Base-by-base conservation (phyloP, 2,888 invertebrate species). In the Chloromyia formosa region DNA sequence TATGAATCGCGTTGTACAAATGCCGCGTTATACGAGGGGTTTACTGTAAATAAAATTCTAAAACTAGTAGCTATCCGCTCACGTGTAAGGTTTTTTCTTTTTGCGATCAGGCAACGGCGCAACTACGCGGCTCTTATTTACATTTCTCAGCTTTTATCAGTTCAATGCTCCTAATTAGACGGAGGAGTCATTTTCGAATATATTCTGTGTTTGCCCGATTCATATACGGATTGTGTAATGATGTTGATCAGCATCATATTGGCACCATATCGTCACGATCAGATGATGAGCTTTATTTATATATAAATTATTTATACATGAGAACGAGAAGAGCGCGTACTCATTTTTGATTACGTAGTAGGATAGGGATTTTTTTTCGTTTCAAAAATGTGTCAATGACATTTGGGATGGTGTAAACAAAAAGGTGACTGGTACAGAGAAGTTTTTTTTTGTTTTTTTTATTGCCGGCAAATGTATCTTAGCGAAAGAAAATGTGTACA, bases 121-220 rank as follows among this genome's bases (percentile, higher is more conserved):
- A 54, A 54, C 54, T n/a, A 42, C 42, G 42, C 42, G 42, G 12
- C 42, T 42, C 12, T 42, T 69, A 69, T 69, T 69, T 69, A 69
- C 69, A 69, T 69, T 69, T 69, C 35, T 54, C 27, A 12, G 69
- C 35, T 69, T 69, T 69, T 69, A 69, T 69, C 69, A 69, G 69
- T 69, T 69, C 69, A 69, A 69, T 69, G 69, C 69, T 53, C 69
- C 54, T 69, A 69, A 69, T 69, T 69, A 69, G 69, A 54, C 56
- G 35, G 69, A 69, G 54, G 16, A 54, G 35, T 7, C 22, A 23
- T 69, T 69, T 53, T 69, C 42, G 42, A 64, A n/a, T n/a, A 64
- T 7, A 18, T n/a, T 64, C 10, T 12, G 23, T n/a, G 45, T n/a
- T 22, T 40, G n/a, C 23, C 45, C 10, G 64, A 18, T 64, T 2